Evolutionary conservation across 2,888 invertebrate species (phyloP), one percentile per base, ranked within the genome.

Genomic region (Thecocarcelia acutangulata): DNA sequence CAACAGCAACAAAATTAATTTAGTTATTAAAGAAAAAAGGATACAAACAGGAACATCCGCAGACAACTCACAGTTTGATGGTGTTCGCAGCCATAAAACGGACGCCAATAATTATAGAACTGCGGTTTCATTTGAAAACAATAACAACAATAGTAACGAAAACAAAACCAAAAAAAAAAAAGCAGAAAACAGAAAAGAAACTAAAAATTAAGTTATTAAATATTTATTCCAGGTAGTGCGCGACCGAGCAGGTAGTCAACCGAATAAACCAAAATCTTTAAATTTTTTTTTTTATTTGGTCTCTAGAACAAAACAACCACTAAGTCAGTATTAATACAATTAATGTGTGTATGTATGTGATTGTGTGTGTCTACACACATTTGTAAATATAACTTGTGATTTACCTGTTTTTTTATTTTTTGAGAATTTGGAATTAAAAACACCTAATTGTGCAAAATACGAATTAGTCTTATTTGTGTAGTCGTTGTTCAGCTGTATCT

Each of bases 71-170:
- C 56, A 52, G 40, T 52, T 58, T 52, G 61, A 66, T 64, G 37
- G 78, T 44, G 40, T 52, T 66, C 52, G 69, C 64, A 69, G 54
- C 54, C 74, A 70, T 66, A 75, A 75, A 70, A 70, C 59, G 74
- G 78, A 75, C 78, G 82, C 82, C 78, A 82, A 82, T 82, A 82
- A 82, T 82, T 78, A 75, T 54, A 59, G 74, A 46, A 74, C 64
- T 74, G 69, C 66, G 74, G 78, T 78, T 78, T 75, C 54, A 46
- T 70, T 78, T 19, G 61, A 75, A 74, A 76, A 66, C 48, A 42
- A 33, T 50, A 63, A 50, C 64, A 74, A 46, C 19, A 64, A 48
- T 8, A 37, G 6, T 46, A 58, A 56, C 40, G 44, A 56, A 61
- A 48, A n/a, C 24, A n/a, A 46, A 21, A 61, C 33, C n/a, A 24